Evolutionary conservation across 2,888 invertebrate species (phyloP).

Genomic region (Hoplodrina blanda): DNA sequence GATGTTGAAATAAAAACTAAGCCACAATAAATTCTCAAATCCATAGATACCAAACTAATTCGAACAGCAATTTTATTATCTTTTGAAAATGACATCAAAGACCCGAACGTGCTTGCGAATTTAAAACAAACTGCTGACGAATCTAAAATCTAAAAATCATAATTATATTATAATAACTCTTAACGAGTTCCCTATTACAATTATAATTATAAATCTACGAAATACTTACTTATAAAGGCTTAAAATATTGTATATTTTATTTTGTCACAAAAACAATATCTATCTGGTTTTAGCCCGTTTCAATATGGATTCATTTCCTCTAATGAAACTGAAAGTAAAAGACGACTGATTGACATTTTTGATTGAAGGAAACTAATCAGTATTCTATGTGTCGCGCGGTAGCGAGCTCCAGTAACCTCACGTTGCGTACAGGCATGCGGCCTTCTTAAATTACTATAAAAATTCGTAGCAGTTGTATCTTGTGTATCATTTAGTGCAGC

Average conservation of each 20-base stretch:
- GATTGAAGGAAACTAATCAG: conserved; percentile 57
- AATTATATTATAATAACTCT: background rate
- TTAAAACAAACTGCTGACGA: no score
- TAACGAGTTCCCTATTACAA: background rate
- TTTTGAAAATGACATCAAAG: no score
- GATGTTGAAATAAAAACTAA: no score
- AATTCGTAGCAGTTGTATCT: conserved; percentile 48
- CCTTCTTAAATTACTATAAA: conserved; percentile 77
- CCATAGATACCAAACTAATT: no score
- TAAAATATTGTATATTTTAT: background rate
- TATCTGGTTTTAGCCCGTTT: no score
- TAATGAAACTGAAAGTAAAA: conserved; percentile 15
- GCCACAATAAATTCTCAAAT: no score
- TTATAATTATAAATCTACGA: background rate
- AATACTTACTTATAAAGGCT: background rate
- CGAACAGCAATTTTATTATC: no score
- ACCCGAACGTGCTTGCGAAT: no score
- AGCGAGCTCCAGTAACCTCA: conserved; percentile 59
- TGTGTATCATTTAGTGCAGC: conserved; percentile 73
- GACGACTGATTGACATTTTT: conserved; percentile 9
- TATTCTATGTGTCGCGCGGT: conserved; percentile 60
- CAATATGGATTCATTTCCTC: background rate
- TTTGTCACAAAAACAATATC: background rate
- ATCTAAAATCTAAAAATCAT: no score
- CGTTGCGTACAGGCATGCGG: conserved; percentile 57